Evolutionary conservation across 2,888 invertebrate genomes (phyloP).

Genomic region (Synergus japonicus): DNA sequence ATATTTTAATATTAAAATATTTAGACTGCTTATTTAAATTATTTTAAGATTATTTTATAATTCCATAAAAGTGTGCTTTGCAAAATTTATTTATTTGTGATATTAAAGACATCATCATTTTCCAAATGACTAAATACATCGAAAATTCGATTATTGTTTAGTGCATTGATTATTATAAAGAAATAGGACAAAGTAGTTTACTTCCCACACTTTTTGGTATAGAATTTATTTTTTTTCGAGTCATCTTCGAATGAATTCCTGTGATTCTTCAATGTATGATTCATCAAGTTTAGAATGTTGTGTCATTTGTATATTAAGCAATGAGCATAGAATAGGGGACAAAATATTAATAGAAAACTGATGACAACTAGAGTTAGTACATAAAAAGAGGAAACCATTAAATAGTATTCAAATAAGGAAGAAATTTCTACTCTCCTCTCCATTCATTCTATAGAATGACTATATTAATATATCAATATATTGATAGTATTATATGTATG

Average conservation of each 20-base stretch:
- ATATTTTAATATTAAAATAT: too few relatives aligned
- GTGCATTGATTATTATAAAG: not conserved
- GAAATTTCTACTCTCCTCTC: not conserved
- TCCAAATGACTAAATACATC: too few relatives aligned
- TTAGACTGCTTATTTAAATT: too few relatives aligned
- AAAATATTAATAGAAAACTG: slow-evolving; percentile 29
- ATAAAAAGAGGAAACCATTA: not conserved
- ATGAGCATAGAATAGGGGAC: not conserved
- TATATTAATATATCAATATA: too few relatives aligned
- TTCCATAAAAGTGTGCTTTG: too few relatives aligned
- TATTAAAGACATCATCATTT: too few relatives aligned
- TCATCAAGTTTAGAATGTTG: slow-evolving; percentile 15
- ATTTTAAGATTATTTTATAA: not conserved
- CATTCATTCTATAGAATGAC: too few relatives aligned
- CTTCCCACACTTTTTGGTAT: slow-evolving; percentile 17
- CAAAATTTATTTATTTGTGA: too few relatives aligned
- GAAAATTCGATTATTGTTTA: not conserved
- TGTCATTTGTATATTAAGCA: slow-evolving; percentile 22
- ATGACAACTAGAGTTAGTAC: not conserved
- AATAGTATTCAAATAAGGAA: not conserved
- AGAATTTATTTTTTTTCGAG: not conserved
- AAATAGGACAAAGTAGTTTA: not conserved
- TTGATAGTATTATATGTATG: too few relatives aligned
- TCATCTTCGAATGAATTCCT: not conserved
- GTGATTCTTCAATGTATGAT: slow-evolving; percentile 2